Evolutionary conservation across 2,797 vertebrate species (phyloP).

Genomic region (Kryptolebias ocellatus): DNA sequence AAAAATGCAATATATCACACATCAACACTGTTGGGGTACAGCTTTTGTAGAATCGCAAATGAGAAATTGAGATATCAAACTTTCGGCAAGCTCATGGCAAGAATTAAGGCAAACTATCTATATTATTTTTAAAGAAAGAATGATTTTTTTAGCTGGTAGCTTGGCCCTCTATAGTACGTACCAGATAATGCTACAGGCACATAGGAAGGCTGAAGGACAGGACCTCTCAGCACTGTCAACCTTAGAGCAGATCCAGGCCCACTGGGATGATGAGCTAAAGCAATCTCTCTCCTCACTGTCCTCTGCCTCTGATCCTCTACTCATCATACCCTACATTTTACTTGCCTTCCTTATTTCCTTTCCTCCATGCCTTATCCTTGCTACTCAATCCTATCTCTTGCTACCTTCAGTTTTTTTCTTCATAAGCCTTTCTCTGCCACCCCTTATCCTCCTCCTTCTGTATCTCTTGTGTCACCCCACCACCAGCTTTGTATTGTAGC

Average conservation of each 20-base stretch:
- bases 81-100: conserved; percentile 1
- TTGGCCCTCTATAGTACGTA: conserved; percentile 49
- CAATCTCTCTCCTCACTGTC: conserved; percentile 66
- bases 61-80: conserved; percentile 22
- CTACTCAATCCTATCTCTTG: conserved; percentile 42
- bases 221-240: conserved; percentile 69
- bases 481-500: conserved; percentile 66
- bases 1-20: background rate
- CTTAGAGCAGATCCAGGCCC: conserved; percentile 60
- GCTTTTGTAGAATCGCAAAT: conserved; percentile 9
- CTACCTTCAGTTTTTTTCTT: conserved; percentile 39
- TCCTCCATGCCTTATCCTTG: conserved; percentile 49
- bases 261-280: conserved; percentile 67
- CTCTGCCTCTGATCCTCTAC: conserved; percentile 65
- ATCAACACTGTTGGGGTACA: background rate
- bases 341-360: conserved; percentile 55
- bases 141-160: conserved; percentile 44
- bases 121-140: conserved; percentile 19
- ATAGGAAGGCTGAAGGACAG: conserved; percentile 68
- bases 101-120: conserved; percentile 16
- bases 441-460: conserved; percentile 50
- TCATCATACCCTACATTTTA: conserved; percentile 50
- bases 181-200: conserved; percentile 59
- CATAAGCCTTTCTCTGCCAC: conserved; percentile 51
- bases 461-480: conserved; percentile 58